These are phyloP conservation scores for Heliornis fulica DNA, from an alignment of 2,113 vertebrate species.

Conservation along the genomic window DNA sequence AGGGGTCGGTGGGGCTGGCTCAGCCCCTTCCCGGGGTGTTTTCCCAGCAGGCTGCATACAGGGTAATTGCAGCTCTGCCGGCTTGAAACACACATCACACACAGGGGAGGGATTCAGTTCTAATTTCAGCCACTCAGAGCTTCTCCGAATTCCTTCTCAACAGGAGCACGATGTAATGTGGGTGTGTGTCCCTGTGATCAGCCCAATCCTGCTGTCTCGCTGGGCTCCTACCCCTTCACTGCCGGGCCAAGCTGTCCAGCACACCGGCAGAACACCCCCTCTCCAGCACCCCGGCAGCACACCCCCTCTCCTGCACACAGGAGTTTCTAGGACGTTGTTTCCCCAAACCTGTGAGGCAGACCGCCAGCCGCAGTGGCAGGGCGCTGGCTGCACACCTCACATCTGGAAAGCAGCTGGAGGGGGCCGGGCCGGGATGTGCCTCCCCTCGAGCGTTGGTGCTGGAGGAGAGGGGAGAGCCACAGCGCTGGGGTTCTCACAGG, in stretches of 20 bases:
- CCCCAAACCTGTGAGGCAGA: too few relatives aligned
- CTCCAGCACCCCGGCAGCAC: background rate
- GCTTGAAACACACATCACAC: fast-evolving
- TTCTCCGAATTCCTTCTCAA: background rate
- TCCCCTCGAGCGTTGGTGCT: background rate
- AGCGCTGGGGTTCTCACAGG: fast-evolving
- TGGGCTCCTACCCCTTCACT: background rate
- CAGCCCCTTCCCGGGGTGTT: background rate
- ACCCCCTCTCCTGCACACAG: background rate
- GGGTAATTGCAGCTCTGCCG: background rate
- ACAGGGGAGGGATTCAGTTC: background rate
- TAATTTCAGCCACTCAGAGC: background rate
- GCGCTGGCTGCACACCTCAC: fast-evolving
- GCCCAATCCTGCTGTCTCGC: background rate
- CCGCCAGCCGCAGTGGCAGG: too few relatives aligned
- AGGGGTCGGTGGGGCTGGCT: background rate
- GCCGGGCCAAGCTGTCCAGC: background rate
- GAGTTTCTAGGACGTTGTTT: background rate
- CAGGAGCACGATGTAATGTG: background rate
- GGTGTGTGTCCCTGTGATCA: background rate
- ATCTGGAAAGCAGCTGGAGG: fast-evolving
- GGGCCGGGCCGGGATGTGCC: fast-evolving
- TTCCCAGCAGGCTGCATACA: fast-evolving
- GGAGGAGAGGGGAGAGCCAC: fast-evolving
- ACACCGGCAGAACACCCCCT: background rate